Percentiles rank a stretch among this genome's conserved stretches.
Conservation (phyloP, 64 coral and sea anemone genomes). For the Trachythela sp. region DNA sequence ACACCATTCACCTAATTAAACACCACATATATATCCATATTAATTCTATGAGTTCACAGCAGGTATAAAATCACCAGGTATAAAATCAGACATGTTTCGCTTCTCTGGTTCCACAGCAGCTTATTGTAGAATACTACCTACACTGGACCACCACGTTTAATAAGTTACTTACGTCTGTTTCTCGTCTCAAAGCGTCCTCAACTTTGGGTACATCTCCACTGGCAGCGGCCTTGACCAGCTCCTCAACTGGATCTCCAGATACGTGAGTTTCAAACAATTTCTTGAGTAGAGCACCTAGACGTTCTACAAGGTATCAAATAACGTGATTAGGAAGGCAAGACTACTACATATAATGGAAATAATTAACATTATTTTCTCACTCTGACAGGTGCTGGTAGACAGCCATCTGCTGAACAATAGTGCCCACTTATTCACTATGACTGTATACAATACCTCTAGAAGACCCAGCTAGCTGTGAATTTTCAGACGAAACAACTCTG, state of each 20-base stretch:
- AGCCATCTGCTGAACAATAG: no score
- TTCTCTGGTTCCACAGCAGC: no score
- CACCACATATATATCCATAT: neutral
- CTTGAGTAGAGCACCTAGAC: constrained; percentile 82
- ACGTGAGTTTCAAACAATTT: constrained; percentile 97
- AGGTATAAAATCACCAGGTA: no score
- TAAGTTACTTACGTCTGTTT: constrained; percentile 69
- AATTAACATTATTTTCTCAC: no score
- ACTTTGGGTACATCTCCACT: constrained; percentile 75
- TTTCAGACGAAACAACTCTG: constrained; percentile 81
- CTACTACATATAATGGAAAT: no score
- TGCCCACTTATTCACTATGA: no score
- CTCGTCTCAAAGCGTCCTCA: constrained; percentile 70
- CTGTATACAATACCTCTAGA: constrained; percentile 59
- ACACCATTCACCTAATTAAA: constrained; percentile 81
- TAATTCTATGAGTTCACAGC: neutral
- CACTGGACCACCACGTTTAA: no score
- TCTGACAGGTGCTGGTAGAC: no score
- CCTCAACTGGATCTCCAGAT: constrained; percentile 85
- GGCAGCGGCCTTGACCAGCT: constrained; percentile 93
- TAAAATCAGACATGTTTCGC: no score
- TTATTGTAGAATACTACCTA: no score
- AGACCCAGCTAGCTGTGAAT: constrained; percentile 54
- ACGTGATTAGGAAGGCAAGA: neutral
- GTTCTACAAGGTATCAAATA: constrained; percentile 37